These are phyloP conservation scores for Nemoura dubitans DNA, from an alignment of 2,888 invertebrate species.

Conservation along the genomic window DNA sequence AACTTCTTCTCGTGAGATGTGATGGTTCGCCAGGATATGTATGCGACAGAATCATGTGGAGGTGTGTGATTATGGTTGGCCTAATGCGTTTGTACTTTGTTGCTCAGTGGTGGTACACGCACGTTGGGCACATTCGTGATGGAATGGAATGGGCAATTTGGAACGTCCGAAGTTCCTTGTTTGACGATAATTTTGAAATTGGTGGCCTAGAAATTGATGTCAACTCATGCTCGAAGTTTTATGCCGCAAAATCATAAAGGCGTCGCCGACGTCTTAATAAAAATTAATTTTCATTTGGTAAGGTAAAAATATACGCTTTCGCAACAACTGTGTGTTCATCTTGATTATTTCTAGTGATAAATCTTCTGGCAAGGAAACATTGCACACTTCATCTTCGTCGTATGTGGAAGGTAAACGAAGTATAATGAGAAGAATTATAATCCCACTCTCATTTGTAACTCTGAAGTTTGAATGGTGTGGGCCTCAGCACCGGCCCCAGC, in stretches of 20 bases:
- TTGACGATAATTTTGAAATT: neutral
- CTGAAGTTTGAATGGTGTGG: neutral
- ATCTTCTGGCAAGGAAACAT: neutral
- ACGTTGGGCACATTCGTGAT: neutral
- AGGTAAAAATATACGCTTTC: neutral
- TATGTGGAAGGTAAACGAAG: constrained; percentile 2
- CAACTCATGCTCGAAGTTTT: neutral
- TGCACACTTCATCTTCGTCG: constrained; percentile 5
- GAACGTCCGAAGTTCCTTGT: neutral
- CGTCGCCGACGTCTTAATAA: neutral
- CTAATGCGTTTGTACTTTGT: neutral
- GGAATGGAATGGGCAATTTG: neutral
- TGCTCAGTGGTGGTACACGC: neutral
- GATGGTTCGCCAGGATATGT: constrained; percentile 12
- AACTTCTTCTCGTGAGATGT: constrained; percentile 24
- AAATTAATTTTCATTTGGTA: neutral
- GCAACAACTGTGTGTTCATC: neutral
- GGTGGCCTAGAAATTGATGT: neutral
- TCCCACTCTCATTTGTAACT: constrained; percentile 12
- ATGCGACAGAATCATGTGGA: neutral
- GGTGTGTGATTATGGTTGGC: neutral
- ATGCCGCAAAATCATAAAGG: neutral
- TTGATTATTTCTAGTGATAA: neutral
- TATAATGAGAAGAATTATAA: constrained; percentile 12
- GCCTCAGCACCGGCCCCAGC: neutral